These are phyloP conservation scores for Ammospiza caudacuta DNA, from an alignment of 2,113 vertebrate genomes.

Conservation along the genomic window DNA sequence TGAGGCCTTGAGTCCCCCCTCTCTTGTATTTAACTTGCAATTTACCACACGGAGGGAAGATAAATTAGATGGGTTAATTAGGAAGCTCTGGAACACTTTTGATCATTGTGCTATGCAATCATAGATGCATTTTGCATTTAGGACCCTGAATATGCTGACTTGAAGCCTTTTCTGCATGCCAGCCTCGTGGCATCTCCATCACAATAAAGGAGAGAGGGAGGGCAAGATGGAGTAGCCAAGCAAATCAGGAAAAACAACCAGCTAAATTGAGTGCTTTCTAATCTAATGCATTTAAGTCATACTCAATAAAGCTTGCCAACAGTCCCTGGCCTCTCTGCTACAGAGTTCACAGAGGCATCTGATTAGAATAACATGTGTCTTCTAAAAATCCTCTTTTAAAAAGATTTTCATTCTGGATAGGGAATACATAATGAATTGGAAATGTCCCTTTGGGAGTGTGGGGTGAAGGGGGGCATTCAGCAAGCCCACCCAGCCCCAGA, in stretches of 20 bases:
- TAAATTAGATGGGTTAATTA: constrained; percentile 51
- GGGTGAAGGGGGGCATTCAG: not conserved
- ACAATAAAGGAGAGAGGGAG: not conserved
- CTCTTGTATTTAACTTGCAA: not conserved
- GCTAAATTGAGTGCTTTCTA: constrained; percentile 67
- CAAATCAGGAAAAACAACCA: constrained; percentile 60
- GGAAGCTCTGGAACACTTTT: constrained; percentile 21
- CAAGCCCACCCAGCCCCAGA: not conserved
- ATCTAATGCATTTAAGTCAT: constrained; percentile 66
- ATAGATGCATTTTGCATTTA: not conserved
- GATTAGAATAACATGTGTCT: not conserved
- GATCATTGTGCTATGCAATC: not conserved
- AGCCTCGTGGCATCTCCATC: not conserved
- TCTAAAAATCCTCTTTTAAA: constrained; percentile 40
- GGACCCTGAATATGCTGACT: constrained; percentile 28
- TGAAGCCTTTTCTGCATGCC: constrained; percentile 42
- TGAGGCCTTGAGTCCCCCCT: not conserved
- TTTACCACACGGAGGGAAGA: constrained; percentile 1
- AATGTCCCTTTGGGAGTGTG: not conserved
- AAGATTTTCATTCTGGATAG: not conserved
- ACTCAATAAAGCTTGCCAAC: constrained; percentile 53
- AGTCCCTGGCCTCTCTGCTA: constrained; percentile 9
- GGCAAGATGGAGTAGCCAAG: constrained; percentile 17
- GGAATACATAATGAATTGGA: not conserved
- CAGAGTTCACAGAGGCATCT: constrained; percentile 34